Conservation (phyloP, 2,797 vertebrate species). For the Cygnus olor region DNA sequence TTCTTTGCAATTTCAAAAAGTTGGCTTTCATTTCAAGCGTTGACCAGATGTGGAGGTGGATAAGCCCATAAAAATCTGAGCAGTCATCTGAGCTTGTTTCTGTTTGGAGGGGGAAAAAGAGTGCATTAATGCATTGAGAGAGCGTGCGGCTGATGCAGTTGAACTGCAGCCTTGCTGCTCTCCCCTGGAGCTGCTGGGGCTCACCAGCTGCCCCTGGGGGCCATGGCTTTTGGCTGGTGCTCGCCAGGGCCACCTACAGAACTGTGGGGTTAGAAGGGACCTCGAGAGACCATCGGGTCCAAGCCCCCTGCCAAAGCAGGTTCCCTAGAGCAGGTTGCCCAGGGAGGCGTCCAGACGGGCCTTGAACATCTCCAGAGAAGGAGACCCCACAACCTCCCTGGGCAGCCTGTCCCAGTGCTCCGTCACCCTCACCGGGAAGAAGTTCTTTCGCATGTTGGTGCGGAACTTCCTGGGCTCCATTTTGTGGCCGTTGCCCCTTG, state of each 20-base stretch:
- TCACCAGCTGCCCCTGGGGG: not conserved
- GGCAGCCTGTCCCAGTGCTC: too few relatives aligned
- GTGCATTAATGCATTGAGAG: not conserved
- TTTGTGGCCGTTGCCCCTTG: too few relatives aligned
- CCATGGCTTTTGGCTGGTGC: accelerated
- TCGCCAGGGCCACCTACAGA: not conserved
- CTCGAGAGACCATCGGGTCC: too few relatives aligned
- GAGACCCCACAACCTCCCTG: too few relatives aligned
- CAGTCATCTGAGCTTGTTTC: not conserved
- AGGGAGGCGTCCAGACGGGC: too few relatives aligned
- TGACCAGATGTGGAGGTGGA: not conserved
- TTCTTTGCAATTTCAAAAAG: not conserved
- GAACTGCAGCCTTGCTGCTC: not conserved
- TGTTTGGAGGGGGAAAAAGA: not conserved
- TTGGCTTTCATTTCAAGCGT: not conserved
- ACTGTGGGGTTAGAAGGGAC: too few relatives aligned
- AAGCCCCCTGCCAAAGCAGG: too few relatives aligned
- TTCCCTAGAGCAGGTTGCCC: too few relatives aligned
- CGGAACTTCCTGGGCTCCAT: too few relatives aligned
- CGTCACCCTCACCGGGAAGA: too few relatives aligned
- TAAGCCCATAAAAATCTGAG: not conserved
- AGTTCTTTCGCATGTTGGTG: too few relatives aligned
- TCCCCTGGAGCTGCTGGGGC: not conserved
- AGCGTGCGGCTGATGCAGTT: not conserved
- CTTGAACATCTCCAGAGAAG: too few relatives aligned